Evolutionary conservation across 1,140 invertebrate genomes (phyloP), one percentile per base, ranked within the genome.

Genomic region (Medauroidea extradentata): DNA sequence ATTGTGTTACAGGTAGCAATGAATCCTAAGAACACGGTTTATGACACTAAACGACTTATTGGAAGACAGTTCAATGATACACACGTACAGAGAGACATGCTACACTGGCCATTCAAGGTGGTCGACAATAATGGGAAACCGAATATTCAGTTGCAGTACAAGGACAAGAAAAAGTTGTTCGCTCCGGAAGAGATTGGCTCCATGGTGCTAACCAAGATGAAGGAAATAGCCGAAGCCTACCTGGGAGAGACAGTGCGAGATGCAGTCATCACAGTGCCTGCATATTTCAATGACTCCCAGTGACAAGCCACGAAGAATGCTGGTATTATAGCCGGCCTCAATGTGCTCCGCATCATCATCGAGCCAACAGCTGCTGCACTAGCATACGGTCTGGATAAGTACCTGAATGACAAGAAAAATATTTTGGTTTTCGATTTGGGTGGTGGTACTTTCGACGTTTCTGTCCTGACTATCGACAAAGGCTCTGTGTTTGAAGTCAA

Each of bases 401-500:
- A 77, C 18, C 39, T 55, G 3, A 46, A 46, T 4, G 8, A 77
- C 79, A 63, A 58, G 41, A 63, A 71, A n/a, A 81, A 80, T 59
- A 78, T 81, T 2, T 70, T 80, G 19, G 79, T 81, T 29, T 81
- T 79, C 60, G 78, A 81, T 61, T 68, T 81, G 27, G 79, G 79
- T 14, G 79, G 78, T 25, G 78, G 78, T 16, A 80, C 79, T 9
- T 81, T 81, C 57, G 87, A 90, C 73, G 86, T 89, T 0, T 89
- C 87, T 18, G 83, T 90, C 59, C 71, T 90, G 8, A 83, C 81
- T 8, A 88, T 90, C 71, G 83, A 85, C 63, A 85, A 88, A 64
- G 87, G 82, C 46, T 83, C 73, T 75, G 8, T 25, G 21, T 59
- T 61, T 19, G 41, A 80, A 62, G 85, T 87, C 67, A 82, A 75